Conservation (phyloP, 2,797 vertebrate species). For the Glyptemys insculpta region DNA sequence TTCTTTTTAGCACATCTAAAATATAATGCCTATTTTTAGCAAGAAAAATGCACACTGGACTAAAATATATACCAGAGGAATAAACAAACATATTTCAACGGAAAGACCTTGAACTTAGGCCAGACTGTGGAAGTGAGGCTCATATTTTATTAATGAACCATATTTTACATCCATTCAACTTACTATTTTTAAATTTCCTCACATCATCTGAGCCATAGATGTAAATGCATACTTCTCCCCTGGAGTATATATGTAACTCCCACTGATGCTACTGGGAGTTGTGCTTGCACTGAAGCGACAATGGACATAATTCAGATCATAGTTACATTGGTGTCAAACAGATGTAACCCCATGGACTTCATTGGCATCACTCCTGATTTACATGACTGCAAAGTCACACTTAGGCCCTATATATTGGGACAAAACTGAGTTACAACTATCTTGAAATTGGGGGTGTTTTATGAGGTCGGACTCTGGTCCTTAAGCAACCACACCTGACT, state of each 20-base stretch:
- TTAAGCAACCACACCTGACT: not conserved
- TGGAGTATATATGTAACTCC: not conserved
- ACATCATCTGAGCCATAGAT: not conserved
- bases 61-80: not conserved
- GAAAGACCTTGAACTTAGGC: not conserved
- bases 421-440: rapidly evolving
- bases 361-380: rapidly evolving
- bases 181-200: not conserved
- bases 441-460: not conserved
- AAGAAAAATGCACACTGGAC: not conserved
- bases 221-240: not conserved
- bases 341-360: not conserved
- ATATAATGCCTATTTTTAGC: not conserved
- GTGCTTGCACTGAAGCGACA: not conserved
- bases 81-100: not conserved
- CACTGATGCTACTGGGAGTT: not conserved
- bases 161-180: not conserved
- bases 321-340: not conserved
- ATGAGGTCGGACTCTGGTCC: not conserved
- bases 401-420: not conserved
- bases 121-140: not conserved
- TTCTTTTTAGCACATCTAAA: not conserved
- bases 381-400: not conserved
- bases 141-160: not conserved
- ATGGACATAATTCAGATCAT: not conserved